Evolutionary conservation across 2,797 vertebrate species (phyloP).

Genomic region (Carduelis carduelis): DNA sequence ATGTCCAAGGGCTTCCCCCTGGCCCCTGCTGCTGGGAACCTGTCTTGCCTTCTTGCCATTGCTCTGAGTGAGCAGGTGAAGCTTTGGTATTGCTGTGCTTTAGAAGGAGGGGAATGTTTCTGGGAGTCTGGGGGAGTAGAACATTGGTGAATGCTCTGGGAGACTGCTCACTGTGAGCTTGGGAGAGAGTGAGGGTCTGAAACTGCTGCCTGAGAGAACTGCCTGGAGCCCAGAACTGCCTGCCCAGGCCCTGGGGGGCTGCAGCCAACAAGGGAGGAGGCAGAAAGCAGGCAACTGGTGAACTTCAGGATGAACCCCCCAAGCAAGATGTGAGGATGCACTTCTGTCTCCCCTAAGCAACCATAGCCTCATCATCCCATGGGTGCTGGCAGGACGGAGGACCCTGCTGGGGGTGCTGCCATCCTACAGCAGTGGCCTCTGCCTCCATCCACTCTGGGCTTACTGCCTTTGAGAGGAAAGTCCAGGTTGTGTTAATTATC

Average conservation of each 20-base stretch:
- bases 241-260: background rate
- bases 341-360: background rate
- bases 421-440: background rate
- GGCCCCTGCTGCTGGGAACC: background rate
- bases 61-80: rapidly evolving
- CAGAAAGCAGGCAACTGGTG: background rate
- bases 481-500: background rate
- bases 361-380: rapidly evolving
- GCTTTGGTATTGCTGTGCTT: background rate
- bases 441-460: background rate
- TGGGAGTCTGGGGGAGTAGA: too few species aligned
- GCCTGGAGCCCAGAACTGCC: background rate
- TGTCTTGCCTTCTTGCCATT: background rate
- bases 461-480: background rate
- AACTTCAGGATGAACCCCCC: background rate
- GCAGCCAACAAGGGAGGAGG: background rate
- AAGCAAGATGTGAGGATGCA: background rate
- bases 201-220: background rate
- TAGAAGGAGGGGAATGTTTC: background rate
- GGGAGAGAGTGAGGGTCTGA: background rate
- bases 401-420: background rate
- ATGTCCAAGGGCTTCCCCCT: rapidly evolving
- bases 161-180: background rate
- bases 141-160: background rate
- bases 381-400: background rate